Percentiles rank a stretch among this genome's conserved stretches.
phyloP scores from a whole-genome alignment of 2,113 vertebrate genomes.

The Hypomesus transpacificus region DNA sequence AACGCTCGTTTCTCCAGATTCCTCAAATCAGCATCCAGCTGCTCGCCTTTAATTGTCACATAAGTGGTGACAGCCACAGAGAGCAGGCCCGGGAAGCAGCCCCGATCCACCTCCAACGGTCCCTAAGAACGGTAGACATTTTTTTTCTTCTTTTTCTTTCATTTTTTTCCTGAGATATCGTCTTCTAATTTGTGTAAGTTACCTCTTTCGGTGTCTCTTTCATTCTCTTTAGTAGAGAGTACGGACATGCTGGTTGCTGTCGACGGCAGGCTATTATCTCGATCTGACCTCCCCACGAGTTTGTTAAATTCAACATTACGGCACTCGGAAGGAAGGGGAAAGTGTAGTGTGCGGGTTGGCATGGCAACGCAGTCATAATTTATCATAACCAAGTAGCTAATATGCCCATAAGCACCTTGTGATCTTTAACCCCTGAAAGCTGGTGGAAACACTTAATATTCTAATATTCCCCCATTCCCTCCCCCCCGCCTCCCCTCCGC shows the following conservation, averaged over 20 bases:
- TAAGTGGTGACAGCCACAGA: slow-evolving; percentile 40
- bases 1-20: neutral
- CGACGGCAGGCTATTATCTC: slow-evolving; percentile 22
- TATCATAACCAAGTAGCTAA: slow-evolving; percentile 72
- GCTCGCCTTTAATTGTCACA: slow-evolving; percentile 60
- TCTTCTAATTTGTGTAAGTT: too few relatives aligned
- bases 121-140: too few relatives aligned
- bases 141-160: too few relatives aligned
- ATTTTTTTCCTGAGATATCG: too few relatives aligned
- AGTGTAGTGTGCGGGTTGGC: slow-evolving; percentile 38
- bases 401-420: slow-evolving; percentile 66
- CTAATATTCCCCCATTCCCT: slow-evolving; percentile 46
- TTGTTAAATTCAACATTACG: slow-evolving; percentile 32
- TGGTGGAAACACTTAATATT: slow-evolving; percentile 69
- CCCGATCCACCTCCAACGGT: too few relatives aligned
- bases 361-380: slow-evolving; percentile 68
- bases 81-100: neutral
- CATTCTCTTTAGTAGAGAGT: neutral
- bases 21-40: slow-evolving; percentile 62
- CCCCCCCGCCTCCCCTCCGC: slow-evolving; percentile 32
- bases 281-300: slow-evolving; percentile 9
- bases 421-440: slow-evolving; percentile 66
- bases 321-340: slow-evolving; percentile 21
- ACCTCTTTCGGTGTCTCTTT: neutral
- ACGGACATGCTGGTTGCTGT: neutral